Evolutionary conservation across 1,140 invertebrate genomes (phyloP).

Genomic region (Nasonia giraulti): DNA sequence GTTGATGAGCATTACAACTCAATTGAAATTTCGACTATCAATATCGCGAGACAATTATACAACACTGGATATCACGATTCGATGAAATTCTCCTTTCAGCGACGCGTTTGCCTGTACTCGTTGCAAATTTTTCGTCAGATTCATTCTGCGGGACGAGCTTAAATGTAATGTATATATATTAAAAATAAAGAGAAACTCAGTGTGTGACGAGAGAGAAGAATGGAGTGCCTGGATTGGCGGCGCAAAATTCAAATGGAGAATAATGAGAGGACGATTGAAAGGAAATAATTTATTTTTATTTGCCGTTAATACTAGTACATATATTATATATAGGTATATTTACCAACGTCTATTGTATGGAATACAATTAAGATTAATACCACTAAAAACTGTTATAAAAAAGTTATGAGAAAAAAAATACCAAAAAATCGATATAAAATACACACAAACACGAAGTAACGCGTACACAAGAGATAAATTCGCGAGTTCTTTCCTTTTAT

Average conservation of each 20-base stretch:
- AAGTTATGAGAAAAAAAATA: slow-evolving; percentile 4
- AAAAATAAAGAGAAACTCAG: slow-evolving; percentile 3
- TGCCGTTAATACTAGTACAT: background rate
- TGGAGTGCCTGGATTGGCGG: background rate
- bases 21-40: too few species aligned
- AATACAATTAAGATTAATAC: too few species aligned
- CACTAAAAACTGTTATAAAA: slow-evolving; percentile 16
- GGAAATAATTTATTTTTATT: slow-evolving; percentile 9
- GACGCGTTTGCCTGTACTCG: background rate
- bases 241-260: background rate
- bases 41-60: too few species aligned
- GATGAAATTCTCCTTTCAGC: background rate
- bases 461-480: background rate
- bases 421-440: slow-evolving; percentile 7
- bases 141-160: slow-evolving; percentile 45
- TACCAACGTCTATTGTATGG: too few species aligned
- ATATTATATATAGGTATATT: background rate
- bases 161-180: slow-evolving; percentile 29
- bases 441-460: background rate
- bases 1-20: too few species aligned
- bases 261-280: background rate
- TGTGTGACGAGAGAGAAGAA: background rate
- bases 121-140: background rate
- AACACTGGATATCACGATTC: too few species aligned
- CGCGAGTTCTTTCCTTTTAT: background rate